A percentile compares a stretch with the other conserved stretches of the same genome.
These are phyloP conservation scores for Cyanistes caeruleus DNA, from an alignment of 2,113 vertebrate species.

Conservation along the genomic window DNA sequence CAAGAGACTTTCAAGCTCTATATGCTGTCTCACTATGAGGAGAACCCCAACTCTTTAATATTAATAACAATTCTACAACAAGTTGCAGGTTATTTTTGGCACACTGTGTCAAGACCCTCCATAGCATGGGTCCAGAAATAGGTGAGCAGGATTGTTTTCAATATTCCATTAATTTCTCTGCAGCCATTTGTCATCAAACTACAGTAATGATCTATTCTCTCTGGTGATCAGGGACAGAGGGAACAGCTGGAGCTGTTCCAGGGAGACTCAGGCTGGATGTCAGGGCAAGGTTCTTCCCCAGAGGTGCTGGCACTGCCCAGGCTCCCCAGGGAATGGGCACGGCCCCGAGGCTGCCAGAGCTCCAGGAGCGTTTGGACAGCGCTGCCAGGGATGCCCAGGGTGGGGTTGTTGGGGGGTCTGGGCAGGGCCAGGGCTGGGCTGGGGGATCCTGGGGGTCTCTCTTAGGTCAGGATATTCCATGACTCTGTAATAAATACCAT, in stretches of 20 bases:
- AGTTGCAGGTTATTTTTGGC: not conserved
- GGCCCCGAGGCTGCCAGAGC: not conserved
- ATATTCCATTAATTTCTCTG: not conserved
- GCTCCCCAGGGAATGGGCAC: not conserved
- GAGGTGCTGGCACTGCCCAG: not conserved
- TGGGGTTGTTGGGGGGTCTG: not conserved
- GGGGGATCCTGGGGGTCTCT: not conserved
- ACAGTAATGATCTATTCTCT: not conserved
- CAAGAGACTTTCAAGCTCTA: not conserved
- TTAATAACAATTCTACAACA: not conserved
- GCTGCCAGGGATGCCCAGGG: not conserved
- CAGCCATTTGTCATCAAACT: not conserved
- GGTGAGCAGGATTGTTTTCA: not conserved
- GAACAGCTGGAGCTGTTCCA: not conserved
- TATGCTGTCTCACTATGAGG: not conserved
- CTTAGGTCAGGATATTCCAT: not conserved
- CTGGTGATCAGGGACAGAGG: not conserved
- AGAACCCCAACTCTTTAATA: not conserved
- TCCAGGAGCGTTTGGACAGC: accelerated
- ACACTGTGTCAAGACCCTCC: not conserved
- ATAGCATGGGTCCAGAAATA: not conserved
- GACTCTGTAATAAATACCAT: not conserved
- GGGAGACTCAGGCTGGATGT: accelerated
- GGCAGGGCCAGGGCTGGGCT: not conserved
- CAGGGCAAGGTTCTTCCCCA: not conserved